Evolutionary conservation across 1,140 invertebrate species (phyloP), one percentile per base, ranked within the genome.

Genomic region (Tenebrio molitor): DNA sequence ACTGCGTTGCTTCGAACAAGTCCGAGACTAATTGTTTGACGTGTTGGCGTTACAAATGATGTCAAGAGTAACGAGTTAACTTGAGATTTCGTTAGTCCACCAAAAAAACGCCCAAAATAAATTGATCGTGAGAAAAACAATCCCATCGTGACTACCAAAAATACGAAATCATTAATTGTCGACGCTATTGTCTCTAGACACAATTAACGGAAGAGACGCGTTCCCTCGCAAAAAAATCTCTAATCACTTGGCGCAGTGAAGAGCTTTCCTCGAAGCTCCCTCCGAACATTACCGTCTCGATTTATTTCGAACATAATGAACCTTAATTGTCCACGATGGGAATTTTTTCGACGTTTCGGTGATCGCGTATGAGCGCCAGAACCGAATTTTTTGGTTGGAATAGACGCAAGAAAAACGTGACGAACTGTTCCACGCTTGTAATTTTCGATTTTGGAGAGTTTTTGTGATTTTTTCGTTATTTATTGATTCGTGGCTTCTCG

Each of bases 11-110:
- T 58, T 58, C 19, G 16, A 29, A 12, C 50, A 58, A 29, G 50
- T 58, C 50, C 50, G 50, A 58, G 50, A 58, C 50, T 58, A 58
- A 58, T 58, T 23, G 50, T 58, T 50, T 58, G 50, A 58, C 50
- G 50, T 58, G 50, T 58, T 58, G 50, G 50, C 50, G 50, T 58
- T 58, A 58, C 50, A 58, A 58, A 58, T 58, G 50, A 58, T 58
- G 50, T 58, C 50, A 58, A 58, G 50, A 58, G 50, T 58, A 58
- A 58, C 50, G 50, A 58, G 50, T 58, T 58, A 58, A 58, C 50
- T 58, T 58, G 50, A 58, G 50, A 58, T 58, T 58, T 29, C n/a
- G 44, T 50, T 50, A 50, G 17, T 58, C 23, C 2, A 17, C 21
- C 44, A 50, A 19, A 29, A 58, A 58, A 58, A 34, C n/a, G 16